phyloP scores from a whole-genome alignment of 2,113 vertebrate species.

The Poicephalus gulielmi region DNA sequence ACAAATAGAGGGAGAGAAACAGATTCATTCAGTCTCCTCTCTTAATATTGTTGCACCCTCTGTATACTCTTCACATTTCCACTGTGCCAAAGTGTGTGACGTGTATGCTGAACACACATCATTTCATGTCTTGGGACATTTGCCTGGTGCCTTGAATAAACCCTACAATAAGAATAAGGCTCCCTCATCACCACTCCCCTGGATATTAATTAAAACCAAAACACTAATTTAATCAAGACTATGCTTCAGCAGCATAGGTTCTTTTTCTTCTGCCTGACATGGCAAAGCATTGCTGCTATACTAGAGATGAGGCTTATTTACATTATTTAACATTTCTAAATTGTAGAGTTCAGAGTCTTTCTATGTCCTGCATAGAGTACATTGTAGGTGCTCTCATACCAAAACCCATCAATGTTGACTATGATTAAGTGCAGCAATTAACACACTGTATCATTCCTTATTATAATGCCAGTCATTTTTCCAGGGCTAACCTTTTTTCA shows the following conservation, averaged over 20 bases:
- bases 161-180: neutral
- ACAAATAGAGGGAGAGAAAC: neutral
- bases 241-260: neutral
- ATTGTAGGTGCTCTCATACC: neutral
- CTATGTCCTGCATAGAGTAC: neutral
- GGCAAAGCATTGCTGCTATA: neutral
- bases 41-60: neutral
- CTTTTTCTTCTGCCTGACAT: neutral
- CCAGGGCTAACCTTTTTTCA: neutral
- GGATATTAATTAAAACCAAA: neutral
- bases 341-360: neutral
- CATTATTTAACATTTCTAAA: neutral
- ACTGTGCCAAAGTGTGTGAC: neutral
- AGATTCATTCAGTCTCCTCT: neutral
- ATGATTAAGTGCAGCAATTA: neutral
- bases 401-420: neutral
- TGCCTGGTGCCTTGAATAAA: neutral
- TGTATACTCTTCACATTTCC: neutral
- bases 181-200: neutral
- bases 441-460: neutral
- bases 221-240: neutral
- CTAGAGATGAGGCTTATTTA: neutral
- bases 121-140: neutral
- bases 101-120: neutral
- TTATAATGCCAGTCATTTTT: neutral